Conservation (phyloP, 2,888 invertebrate species). For the Cataglyphis livida region DNA sequence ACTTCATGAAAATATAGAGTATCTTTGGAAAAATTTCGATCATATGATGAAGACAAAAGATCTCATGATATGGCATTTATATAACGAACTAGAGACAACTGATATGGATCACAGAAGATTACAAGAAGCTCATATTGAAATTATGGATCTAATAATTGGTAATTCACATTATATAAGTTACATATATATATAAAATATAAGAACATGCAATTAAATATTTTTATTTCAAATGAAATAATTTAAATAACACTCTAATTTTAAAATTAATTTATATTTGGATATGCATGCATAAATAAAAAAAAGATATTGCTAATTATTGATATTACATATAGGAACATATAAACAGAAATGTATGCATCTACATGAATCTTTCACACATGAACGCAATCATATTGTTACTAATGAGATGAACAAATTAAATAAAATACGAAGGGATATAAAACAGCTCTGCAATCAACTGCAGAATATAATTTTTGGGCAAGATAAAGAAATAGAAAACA, state of each 20-base stretch:
- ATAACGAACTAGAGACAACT: conserved; percentile 89
- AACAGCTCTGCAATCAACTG: conserved; percentile 87
- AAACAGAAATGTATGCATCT: conserved; percentile 87
- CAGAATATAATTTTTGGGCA: conserved; percentile 88
- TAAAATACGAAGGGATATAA: conserved; percentile 86
- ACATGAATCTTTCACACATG: conserved; percentile 86
- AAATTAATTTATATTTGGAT: neutral
- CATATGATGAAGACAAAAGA: conserved; percentile 90
- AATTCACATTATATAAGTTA: conserved; percentile 59
- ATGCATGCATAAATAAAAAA: neutral
- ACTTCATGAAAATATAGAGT: conserved; percentile 90
- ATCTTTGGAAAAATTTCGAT: conserved; percentile 88
- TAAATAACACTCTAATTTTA: neutral
- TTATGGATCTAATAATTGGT: conserved; percentile 90
- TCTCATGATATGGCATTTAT: conserved; percentile 88
- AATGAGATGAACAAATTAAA: conserved; percentile 87
- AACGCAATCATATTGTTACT: conserved; percentile 87
- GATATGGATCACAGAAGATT: conserved; percentile 91
- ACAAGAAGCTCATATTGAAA: conserved; percentile 91
- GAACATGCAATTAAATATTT: neutral
- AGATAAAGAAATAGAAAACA: conserved; percentile 82
- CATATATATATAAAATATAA: neutral
- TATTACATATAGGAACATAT: conserved; percentile 86
- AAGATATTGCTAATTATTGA: conserved; percentile 13
- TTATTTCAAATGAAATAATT: neutral